phyloP scores from a whole-genome alignment of 2,797 vertebrate genomes.

The Holocentrus rufus region DNA sequence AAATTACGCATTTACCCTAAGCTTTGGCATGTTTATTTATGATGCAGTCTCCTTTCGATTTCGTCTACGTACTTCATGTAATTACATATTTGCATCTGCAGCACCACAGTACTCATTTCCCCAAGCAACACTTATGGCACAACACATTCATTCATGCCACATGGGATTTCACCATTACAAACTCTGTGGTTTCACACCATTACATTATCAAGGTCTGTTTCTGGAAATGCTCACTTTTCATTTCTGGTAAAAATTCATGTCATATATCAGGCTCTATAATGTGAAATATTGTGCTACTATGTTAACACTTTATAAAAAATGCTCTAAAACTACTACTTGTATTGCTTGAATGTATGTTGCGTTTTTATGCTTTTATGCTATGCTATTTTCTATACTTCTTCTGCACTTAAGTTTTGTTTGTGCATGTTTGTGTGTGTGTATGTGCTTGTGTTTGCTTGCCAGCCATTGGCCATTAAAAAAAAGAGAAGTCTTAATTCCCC shows the following conservation, averaged over 20 bases:
- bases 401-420: not conserved
- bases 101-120: slow-evolving; percentile 57
- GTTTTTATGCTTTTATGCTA: slow-evolving; percentile 5
- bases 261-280: slow-evolving; percentile 17
- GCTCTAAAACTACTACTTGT: not conserved
- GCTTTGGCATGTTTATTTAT: slow-evolving; percentile 78
- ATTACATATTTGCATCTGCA: slow-evolving; percentile 75
- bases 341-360: not conserved
- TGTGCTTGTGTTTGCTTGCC: slow-evolving; percentile 14
- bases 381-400: not conserved
- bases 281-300: slow-evolving; percentile 10
- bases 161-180: slow-evolving; percentile 54
- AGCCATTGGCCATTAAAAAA: slow-evolving; percentile 16
- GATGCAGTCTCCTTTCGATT: slow-evolving; percentile 69
- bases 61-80: slow-evolving; percentile 72
- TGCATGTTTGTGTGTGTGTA: slow-evolving; percentile 9
- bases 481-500: slow-evolving; percentile 33
- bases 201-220: slow-evolving; percentile 47
- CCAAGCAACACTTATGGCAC: slow-evolving; percentile 66
- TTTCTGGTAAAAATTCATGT: slow-evolving; percentile 35
- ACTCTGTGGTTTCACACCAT: slow-evolving; percentile 45
- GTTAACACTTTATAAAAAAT: slow-evolving; percentile 28
- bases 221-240: slow-evolving; percentile 54
- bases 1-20: slow-evolving; percentile 72
- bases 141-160: slow-evolving; percentile 61